A percentile compares a stretch with the other conserved stretches of the same genome.
Conservation (phyloP, 2,797 vertebrate genomes). For the Brachyrhaphis roseni region DNA sequence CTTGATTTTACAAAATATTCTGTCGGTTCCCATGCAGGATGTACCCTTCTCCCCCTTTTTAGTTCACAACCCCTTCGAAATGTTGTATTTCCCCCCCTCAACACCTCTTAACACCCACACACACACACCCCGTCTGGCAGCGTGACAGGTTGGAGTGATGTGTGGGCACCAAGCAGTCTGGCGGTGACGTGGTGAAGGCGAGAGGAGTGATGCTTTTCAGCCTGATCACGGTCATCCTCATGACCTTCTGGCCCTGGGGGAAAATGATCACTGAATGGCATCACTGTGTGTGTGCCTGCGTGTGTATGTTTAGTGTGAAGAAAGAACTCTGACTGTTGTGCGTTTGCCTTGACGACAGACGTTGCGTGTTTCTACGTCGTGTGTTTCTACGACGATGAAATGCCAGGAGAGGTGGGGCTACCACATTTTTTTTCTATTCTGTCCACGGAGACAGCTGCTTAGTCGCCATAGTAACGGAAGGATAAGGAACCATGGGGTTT, state of each 20-base stretch:
- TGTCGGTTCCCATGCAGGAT: background rate
- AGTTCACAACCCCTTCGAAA: background rate
- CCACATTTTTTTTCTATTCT: constrained; percentile 43
- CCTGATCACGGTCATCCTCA: constrained; percentile 11
- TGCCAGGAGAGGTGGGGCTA: constrained; percentile 38
- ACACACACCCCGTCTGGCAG: background rate
- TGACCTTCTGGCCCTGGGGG: constrained; percentile 24
- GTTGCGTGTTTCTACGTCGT: constrained; percentile 2
- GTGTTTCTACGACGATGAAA: constrained; percentile 22
- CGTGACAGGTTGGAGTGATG: constrained; percentile 31
- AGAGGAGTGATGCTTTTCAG: constrained; percentile 19
- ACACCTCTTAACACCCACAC: background rate
- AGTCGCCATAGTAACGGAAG: constrained; percentile 65
- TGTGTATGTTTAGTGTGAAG: background rate
- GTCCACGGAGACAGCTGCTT: constrained; percentile 53
- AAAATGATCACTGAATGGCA: constrained; percentile 24
- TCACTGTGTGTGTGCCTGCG: constrained; percentile 30
- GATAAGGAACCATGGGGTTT: constrained; percentile 38
- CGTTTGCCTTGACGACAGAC: constrained; percentile 15
- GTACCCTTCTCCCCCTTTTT: background rate
- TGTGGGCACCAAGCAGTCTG: constrained; percentile 34
- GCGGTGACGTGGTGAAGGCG: constrained; percentile 15
- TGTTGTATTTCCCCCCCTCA: background rate
- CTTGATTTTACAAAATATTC: background rate
- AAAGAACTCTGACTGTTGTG: constrained; percentile 1